These are phyloP conservation scores for Aphidius colemani DNA, from an alignment of 2,888 invertebrate genomes.

Conservation along the genomic window DNA sequence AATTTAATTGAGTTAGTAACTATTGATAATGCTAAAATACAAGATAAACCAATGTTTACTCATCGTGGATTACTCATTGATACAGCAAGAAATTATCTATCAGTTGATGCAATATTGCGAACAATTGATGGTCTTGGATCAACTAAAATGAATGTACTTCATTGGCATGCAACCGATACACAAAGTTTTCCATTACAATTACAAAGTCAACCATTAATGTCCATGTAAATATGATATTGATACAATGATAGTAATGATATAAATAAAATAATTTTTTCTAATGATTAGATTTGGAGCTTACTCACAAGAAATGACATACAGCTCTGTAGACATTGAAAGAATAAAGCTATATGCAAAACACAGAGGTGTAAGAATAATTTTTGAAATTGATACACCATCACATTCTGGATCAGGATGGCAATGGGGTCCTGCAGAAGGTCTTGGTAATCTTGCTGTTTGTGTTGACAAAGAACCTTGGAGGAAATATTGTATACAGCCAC, in stretches of 20 bases:
- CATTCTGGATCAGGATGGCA: conserved; percentile 84
- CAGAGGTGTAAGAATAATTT: conserved; percentile 81
- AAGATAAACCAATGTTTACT: conserved; percentile 79
- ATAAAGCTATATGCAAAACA: conserved; percentile 77
- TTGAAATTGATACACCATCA: conserved; percentile 89
- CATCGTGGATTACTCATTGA: conserved; percentile 90
- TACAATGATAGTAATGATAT: background rate
- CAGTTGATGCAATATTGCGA: conserved; percentile 69
- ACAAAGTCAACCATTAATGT: conserved; percentile 72
- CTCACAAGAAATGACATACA: conserved; percentile 71
- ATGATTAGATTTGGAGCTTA: conserved; percentile 73
- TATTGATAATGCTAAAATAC: conserved; percentile 68
- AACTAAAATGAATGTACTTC: conserved; percentile 88
- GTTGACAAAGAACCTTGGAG: conserved; percentile 74
- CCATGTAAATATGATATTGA: conserved; percentile 33
- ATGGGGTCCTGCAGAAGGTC: conserved; percentile 69
- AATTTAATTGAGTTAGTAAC: conserved; percentile 65
- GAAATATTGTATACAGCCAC: conserved; percentile 76
- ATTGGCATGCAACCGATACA: conserved; percentile 90
- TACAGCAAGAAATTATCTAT: conserved; percentile 85
- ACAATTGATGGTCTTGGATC: conserved; percentile 86
- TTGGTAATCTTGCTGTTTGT: conserved; percentile 72
- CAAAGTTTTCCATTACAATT: conserved; percentile 90
- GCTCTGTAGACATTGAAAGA: conserved; percentile 67
- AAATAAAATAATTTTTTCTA: background rate